These are phyloP conservation scores for Tetrao urogallus DNA, from an alignment of 2,113 vertebrate species.

Conservation along the genomic window DNA sequence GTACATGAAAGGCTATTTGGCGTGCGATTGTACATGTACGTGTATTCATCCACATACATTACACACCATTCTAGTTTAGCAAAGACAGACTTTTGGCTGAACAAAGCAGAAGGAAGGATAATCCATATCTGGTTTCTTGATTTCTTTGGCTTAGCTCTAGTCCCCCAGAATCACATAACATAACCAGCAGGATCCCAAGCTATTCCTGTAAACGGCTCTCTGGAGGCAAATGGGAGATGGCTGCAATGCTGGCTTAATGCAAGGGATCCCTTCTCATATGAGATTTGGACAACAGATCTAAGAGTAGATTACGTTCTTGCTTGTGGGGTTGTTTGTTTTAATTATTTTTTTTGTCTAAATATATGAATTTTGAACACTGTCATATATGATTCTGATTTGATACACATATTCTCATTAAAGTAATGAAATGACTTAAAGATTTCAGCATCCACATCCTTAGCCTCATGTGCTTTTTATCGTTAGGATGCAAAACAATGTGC, in stretches of 20 bases:
- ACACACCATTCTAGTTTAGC: not conserved
- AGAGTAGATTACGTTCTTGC: not conserved
- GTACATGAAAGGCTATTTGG: not conserved
- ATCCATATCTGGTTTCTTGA: not conserved
- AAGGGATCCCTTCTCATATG: not conserved
- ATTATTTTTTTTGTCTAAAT: not conserved
- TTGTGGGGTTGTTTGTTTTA: not conserved
- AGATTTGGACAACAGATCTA: not conserved
- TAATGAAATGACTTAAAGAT: not conserved
- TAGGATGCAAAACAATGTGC: not conserved
- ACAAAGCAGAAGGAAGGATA: not conserved
- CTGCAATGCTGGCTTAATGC: not conserved
- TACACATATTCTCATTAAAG: not conserved
- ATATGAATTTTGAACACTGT: not conserved
- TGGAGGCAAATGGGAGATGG: not conserved
- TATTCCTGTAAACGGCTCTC: not conserved
- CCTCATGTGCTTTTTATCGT: not conserved
- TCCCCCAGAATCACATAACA: not conserved
- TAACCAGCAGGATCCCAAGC: not conserved
- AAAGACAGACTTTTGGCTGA: not conserved
- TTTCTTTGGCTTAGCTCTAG: not conserved
- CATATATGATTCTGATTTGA: not conserved
- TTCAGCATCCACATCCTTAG: not conserved
- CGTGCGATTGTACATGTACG: rapidly evolving
- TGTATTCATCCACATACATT: not conserved